phyloP scores from a whole-genome alignment of 2,113 vertebrate genomes.

The Madoqua kirkii region DNA sequence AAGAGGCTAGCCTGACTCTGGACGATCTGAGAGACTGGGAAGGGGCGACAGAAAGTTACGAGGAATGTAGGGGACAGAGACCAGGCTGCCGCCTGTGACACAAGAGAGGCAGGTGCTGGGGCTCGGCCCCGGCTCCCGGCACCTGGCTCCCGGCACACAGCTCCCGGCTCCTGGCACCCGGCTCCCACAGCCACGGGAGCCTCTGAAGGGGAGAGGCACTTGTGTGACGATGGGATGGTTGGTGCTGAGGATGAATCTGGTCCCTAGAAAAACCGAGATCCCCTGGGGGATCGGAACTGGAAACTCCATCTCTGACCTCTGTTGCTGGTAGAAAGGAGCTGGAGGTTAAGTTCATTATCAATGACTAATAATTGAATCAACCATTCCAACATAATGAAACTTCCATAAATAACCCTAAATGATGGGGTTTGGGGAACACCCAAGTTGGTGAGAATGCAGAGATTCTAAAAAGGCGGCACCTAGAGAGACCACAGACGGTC shows the following conservation, averaged over 20 bases:
- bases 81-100: neutral
- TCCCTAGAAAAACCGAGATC: neutral
- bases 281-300: neutral
- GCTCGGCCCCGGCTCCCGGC: too few relatives aligned
- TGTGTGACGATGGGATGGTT: neutral
- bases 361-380: neutral
- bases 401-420: neutral
- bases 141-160: neutral
- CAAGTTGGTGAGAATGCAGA: neutral
- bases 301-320: neutral
- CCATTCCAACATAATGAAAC: neutral
- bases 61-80: neutral
- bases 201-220: neutral
- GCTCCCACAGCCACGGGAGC: neutral
- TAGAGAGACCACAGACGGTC: fast-evolving
- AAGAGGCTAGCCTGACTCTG: neutral
- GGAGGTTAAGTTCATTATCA: neutral
- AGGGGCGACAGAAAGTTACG: neutral
- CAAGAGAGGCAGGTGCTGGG: neutral
- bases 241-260: neutral
- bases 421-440: neutral
- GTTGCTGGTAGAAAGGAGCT: neutral
- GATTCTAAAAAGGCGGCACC: neutral
- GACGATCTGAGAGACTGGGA: neutral
- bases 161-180: neutral